Evolutionary conservation across 2,888 invertebrate genomes (phyloP).

Genomic region (Hydropsyche betteni): DNA sequence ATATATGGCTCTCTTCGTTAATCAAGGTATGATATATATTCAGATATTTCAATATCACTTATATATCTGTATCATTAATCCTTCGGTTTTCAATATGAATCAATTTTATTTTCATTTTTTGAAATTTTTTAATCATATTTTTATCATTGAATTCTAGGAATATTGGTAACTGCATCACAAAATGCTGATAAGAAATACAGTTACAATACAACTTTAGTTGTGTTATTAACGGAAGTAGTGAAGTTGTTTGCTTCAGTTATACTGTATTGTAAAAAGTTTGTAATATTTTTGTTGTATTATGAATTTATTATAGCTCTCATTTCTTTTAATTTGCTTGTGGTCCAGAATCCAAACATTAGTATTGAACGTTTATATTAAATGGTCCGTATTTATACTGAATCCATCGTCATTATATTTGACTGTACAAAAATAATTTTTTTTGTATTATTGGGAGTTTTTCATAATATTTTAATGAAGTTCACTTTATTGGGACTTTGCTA

Average conservation of each 20-base stretch:
- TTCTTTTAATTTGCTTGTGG: not conserved
- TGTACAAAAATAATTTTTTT: too few relatives aligned
- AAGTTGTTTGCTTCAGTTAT: constrained; percentile 79
- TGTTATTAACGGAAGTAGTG: constrained; percentile 85
- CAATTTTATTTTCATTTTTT: too few relatives aligned
- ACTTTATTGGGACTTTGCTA: too few relatives aligned
- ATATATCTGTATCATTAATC: too few relatives aligned
- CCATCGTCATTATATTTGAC: too few relatives aligned
- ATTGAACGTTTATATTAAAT: too few relatives aligned
- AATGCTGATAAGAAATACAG: constrained; percentile 80
- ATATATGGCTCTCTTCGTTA: constrained; percentile 89
- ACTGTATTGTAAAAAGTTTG: constrained; percentile 77
- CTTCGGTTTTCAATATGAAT: too few relatives aligned
- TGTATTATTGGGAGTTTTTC: too few relatives aligned
- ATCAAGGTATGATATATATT: constrained; percentile 75
- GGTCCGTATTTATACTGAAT: too few relatives aligned
- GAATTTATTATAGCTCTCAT: not conserved
- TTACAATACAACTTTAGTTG: constrained; percentile 89
- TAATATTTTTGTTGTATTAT: constrained; percentile 6
- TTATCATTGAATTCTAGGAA: constrained; percentile 69
- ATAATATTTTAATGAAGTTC: too few relatives aligned
- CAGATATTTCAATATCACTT: too few relatives aligned
- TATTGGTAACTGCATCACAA: constrained; percentile 91
- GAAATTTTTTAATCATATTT: not conserved
- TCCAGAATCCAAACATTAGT: too few relatives aligned